Percentiles rank a stretch among this genome's conserved stretches.
These are phyloP conservation scores for Melopsittacus undulatus DNA, from an alignment of 2,797 vertebrate genomes.

Conservation along the genomic window DNA sequence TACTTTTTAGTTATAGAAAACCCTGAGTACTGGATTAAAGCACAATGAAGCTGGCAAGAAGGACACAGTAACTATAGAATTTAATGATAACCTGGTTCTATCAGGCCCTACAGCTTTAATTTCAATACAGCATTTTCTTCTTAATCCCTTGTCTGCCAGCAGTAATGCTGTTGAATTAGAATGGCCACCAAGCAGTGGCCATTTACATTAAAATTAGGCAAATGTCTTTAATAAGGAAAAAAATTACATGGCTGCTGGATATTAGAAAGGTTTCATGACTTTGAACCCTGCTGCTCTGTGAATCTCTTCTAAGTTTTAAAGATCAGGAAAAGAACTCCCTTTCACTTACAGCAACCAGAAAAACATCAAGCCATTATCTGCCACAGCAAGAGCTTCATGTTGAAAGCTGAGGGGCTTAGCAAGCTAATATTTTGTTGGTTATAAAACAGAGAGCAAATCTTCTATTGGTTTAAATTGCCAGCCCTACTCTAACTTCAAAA, in stretches of 20 bases:
- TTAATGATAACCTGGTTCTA: conserved; percentile 82
- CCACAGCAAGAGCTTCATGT: neutral
- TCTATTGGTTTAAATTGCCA: neutral
- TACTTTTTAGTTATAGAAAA: conserved; percentile 62
- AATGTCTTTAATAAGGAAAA: conserved; percentile 54
- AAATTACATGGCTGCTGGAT: neutral
- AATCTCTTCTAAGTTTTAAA: neutral
- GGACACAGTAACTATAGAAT: conserved; percentile 59
- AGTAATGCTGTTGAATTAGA: conserved; percentile 68
- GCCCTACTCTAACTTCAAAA: neutral
- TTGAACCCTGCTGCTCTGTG: neutral
- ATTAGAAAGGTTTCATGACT: conserved; percentile 4
- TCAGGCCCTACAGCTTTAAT: conserved; percentile 82
- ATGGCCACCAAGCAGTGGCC: conserved; percentile 47
- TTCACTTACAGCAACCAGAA: neutral
- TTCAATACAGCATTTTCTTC: conserved; percentile 84
- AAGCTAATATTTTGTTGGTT: neutral
- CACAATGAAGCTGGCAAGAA: conserved; percentile 4
- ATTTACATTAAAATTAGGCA: conserved; percentile 75
- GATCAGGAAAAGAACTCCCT: neutral
- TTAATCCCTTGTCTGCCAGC: conserved; percentile 81
- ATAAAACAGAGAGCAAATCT: neutral
- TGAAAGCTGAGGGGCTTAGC: neutral
- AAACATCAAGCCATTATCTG: neutral
- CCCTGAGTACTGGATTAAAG: conserved; percentile 41